A percentile compares a stretch with the other conserved stretches of the same genome.
phyloP scores from a whole-genome alignment of 2,888 invertebrate genomes.

The Poecilus cupreus region DNA sequence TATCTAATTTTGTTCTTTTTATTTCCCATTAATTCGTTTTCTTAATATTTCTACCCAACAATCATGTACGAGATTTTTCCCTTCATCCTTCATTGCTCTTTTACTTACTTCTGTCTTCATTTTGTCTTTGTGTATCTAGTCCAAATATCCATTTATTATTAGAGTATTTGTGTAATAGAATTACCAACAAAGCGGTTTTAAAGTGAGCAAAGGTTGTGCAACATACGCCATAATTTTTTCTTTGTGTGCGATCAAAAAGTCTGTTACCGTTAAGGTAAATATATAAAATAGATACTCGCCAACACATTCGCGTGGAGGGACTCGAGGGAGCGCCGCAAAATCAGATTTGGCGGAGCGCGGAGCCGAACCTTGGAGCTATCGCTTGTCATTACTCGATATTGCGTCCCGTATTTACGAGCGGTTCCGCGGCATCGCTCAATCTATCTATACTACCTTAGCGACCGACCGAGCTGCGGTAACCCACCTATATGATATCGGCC shows the following conservation, averaged over 20 bases:
- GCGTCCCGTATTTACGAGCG: constrained; percentile 66
- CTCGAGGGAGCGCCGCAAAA: constrained; percentile 12
- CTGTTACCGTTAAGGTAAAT: constrained; percentile 24
- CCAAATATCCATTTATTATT: too few relatives aligned
- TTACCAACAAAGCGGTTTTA: too few relatives aligned
- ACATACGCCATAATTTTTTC: not conserved
- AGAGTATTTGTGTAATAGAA: too few relatives aligned
- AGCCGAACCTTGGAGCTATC: constrained; percentile 31
- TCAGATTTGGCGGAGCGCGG: constrained; percentile 21
- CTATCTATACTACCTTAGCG: constrained; percentile 64
- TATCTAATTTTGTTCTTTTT: too few relatives aligned
- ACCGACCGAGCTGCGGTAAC: not conserved
- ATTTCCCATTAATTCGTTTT: too few relatives aligned
- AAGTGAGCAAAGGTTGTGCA: too few relatives aligned
- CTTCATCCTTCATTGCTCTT: too few relatives aligned
- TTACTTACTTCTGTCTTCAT: too few relatives aligned
- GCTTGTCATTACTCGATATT: constrained; percentile 63
- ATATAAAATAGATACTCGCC: constrained; percentile 37
- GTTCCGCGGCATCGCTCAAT: constrained; percentile 65
- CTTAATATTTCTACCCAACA: too few relatives aligned
- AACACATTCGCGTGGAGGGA: constrained; percentile 8
- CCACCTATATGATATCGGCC: constrained; percentile 36
- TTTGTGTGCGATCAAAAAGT: not conserved
- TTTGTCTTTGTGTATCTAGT: too few relatives aligned
- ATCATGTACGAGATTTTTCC: too few relatives aligned